phyloP scores from a whole-genome alignment of 2,797 vertebrate genomes.

The Carduelis carduelis region DNA sequence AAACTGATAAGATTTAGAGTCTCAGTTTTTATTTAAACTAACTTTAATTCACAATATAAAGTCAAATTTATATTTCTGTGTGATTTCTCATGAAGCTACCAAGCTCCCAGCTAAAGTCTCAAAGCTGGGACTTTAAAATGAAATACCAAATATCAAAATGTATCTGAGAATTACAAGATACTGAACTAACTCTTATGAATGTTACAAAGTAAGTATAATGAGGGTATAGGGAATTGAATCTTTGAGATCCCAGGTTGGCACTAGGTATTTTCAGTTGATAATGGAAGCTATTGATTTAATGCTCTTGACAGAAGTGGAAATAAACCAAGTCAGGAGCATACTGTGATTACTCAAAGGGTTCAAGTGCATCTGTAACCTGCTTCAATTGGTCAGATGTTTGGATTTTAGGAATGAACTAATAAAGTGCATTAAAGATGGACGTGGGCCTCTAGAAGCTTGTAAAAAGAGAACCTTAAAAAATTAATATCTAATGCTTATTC shows the following conservation, averaged over 20 bases:
- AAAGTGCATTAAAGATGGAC: background rate
- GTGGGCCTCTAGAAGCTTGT: background rate
- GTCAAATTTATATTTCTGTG: background rate
- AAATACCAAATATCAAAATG: background rate
- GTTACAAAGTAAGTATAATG: background rate
- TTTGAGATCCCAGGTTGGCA: background rate
- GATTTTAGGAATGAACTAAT: background rate
- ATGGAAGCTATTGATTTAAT: conserved; percentile 31
- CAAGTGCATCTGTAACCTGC: background rate
- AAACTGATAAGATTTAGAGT: background rate
- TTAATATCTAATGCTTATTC: background rate
- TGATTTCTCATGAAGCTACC: background rate
- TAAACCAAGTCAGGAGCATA: background rate
- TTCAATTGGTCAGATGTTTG: background rate
- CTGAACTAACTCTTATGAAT: background rate
- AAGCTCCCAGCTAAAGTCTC: background rate
- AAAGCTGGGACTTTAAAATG: background rate
- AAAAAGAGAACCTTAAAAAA: background rate
- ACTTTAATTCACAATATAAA: background rate
- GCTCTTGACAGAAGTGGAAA: background rate
- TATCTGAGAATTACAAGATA: background rate
- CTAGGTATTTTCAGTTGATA: conserved; percentile 41
- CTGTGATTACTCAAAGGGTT: background rate
- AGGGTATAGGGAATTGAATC: background rate
- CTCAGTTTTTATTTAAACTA: background rate